These are phyloP conservation scores for Nomada lathburiana DNA, from an alignment of 2,888 invertebrate species.

Conservation along the genomic window DNA sequence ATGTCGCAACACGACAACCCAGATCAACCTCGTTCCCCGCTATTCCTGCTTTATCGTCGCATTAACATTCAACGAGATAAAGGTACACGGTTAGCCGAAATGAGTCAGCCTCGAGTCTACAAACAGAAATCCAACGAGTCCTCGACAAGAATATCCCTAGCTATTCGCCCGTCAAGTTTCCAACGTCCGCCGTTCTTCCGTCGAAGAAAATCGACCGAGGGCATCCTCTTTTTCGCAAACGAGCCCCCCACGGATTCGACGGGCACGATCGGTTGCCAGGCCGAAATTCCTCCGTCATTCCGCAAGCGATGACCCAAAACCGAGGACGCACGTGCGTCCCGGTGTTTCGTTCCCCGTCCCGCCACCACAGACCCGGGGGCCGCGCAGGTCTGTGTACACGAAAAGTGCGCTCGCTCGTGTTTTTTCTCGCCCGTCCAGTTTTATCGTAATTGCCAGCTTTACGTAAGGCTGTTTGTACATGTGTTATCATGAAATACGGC, in stretches of 20 bases:
- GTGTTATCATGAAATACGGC: slow-evolving; percentile 84
- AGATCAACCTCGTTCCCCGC: too few relatives aligned
- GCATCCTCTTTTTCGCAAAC: neutral
- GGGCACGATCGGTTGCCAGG: slow-evolving; percentile 33
- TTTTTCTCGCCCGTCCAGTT: slow-evolving; percentile 78
- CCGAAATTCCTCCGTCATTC: slow-evolving; percentile 35
- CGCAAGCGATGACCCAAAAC: slow-evolving; percentile 63
- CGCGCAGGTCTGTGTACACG: slow-evolving; percentile 49
- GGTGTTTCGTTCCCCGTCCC: slow-evolving; percentile 31
- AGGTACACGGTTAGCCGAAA: neutral
- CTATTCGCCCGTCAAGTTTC: too few relatives aligned
- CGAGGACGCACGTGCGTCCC: slow-evolving; percentile 53
- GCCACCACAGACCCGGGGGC: neutral
- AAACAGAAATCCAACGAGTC: neutral
- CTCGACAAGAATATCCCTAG: neutral
- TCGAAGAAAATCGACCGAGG: too few relatives aligned
- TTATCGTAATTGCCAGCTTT: slow-evolving; percentile 83
- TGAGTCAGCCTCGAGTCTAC: neutral
- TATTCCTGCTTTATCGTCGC: neutral
- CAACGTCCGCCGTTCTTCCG: neutral
- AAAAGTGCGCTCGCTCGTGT: slow-evolving; percentile 67
- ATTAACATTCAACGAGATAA: slow-evolving; percentile 1
- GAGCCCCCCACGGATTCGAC: neutral
- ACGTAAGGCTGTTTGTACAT: slow-evolving; percentile 83
- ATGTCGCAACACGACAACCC: too few relatives aligned